Conservation (phyloP, 2,888 invertebrate genomes). For the Agrilus cyanescens region DNA sequence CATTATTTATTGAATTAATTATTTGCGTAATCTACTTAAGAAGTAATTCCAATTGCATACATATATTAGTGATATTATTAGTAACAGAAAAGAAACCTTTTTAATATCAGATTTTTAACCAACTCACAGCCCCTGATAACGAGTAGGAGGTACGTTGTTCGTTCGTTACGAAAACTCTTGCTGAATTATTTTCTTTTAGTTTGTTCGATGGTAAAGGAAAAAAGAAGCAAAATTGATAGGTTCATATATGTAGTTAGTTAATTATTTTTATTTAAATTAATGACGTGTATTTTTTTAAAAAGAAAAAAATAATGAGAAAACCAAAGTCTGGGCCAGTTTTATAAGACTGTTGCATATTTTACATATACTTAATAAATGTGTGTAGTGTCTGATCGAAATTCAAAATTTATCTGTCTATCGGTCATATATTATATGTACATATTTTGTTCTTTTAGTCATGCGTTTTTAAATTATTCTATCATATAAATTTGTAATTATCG, state of each 20-base stretch:
- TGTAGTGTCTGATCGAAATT: slow-evolving; percentile 31
- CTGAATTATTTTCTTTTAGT: too few species aligned
- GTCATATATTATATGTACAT: too few species aligned
- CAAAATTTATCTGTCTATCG: slow-evolving; percentile 28
- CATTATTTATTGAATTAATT: too few species aligned
- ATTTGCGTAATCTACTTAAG: too few species aligned
- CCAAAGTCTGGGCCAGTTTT: slow-evolving; percentile 54
- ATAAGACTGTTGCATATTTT: slow-evolving; percentile 54
- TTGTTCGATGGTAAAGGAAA: not conserved
- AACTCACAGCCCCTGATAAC: slow-evolving; percentile 1
- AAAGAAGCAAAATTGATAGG: slow-evolving; percentile 14
- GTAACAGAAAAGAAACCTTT: slow-evolving; percentile 1
- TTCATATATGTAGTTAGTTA: not conserved
- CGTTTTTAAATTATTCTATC: too few species aligned
- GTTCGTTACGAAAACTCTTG: too few species aligned
- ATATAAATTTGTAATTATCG: too few species aligned
- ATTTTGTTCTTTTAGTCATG: too few species aligned
- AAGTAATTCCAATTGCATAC: too few species aligned
- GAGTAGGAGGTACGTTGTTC: too few species aligned
- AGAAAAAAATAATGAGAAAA: slow-evolving; percentile 17
- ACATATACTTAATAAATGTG: slow-evolving; percentile 34
- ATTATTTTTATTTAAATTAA: slow-evolving; percentile 10
- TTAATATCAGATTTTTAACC: too few species aligned
- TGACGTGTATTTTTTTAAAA: not conserved
- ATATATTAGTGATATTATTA: slow-evolving; percentile 6